A percentile compares a stretch with the other conserved stretches of the same genome.
These are phyloP conservation scores for Caenorhabditis remanei DNA, from an alignment of 1,140 invertebrate species.

Conservation along the genomic window DNA sequence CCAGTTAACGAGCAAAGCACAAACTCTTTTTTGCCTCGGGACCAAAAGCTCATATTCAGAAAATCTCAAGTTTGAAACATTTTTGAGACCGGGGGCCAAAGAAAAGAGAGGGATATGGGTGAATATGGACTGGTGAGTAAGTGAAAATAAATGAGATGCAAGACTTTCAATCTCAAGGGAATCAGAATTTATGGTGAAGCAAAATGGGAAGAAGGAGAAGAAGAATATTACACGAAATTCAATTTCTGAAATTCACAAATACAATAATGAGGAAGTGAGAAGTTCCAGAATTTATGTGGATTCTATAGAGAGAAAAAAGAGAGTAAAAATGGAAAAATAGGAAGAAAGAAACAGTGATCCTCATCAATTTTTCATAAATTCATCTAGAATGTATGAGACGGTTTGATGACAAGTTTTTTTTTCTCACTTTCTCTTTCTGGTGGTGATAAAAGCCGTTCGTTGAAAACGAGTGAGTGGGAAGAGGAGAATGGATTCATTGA, in stretches of 20 bases:
- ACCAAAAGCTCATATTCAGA: conserved; percentile 46
- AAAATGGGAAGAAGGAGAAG: neutral
- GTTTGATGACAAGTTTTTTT: conserved; percentile 34
- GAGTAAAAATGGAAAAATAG: neutral
- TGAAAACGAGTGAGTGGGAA: neutral
- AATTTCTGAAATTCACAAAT: neutral
- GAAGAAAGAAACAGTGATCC: conserved; percentile 23
- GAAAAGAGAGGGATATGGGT: neutral
- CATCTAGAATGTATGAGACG: conserved; percentile 43
- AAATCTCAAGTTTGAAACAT: conserved; percentile 37
- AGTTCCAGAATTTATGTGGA: neutral
- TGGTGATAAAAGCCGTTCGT: conserved; percentile 25
- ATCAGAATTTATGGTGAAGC: neutral
- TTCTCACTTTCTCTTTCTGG: no score
- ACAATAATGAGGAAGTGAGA: neutral
- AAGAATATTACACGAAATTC: neutral
- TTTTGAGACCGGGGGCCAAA: neutral
- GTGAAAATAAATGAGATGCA: conserved; percentile 53
- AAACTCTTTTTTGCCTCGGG: neutral
- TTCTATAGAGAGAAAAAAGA: neutral
- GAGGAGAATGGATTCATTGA: neutral
- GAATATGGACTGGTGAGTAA: conserved; percentile 48
- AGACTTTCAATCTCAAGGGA: conserved; percentile 26
- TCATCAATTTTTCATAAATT: conserved; percentile 41
- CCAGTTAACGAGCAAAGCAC: conserved; percentile 43